These are phyloP conservation scores for Cantharis flavilabris DNA, from an alignment of 2,888 invertebrate species.

Conservation along the genomic window DNA sequence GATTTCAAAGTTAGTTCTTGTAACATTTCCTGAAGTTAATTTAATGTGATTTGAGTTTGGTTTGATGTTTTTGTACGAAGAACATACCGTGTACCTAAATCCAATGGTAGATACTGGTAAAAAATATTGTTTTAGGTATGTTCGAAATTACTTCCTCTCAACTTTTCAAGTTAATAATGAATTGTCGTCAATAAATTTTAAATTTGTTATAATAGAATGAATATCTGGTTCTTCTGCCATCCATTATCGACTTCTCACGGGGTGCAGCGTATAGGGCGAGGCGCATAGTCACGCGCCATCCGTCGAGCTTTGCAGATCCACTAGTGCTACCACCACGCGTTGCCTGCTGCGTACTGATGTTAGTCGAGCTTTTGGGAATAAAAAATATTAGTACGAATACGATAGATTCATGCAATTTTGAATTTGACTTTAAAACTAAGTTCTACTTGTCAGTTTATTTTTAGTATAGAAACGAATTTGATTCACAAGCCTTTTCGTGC, in stretches of 20 bases:
- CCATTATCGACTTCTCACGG: conserved; percentile 46
- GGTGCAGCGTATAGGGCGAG: conserved; percentile 46
- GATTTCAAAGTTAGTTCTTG: not conserved
- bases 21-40: not conserved
- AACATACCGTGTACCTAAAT: not conserved
- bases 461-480: conserved; percentile 7
- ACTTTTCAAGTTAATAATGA: not conserved
- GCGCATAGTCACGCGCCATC: conserved; percentile 51
- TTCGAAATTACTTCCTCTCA: not conserved
- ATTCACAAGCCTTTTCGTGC: conserved; percentile 12
- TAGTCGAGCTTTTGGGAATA: conserved; percentile 17
- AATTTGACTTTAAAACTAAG: conserved; percentile 5
- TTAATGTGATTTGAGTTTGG: not conserved
- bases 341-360: conserved; percentile 28
- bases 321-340: conserved; percentile 37
- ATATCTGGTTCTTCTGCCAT: conserved; percentile 35
- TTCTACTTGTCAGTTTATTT: conserved; percentile 1
- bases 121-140: not conserved
- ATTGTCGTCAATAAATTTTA: not conserved
- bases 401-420: conserved; percentile 10
- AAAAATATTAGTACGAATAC: conserved; percentile 6
- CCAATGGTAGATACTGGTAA: not conserved
- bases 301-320: conserved; percentile 46
- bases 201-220: conserved; percentile 15
- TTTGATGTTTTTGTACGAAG: not conserved